Evolutionary conservation across 2,888 invertebrate species (phyloP).

Genomic region (Zelleria hepariella): DNA sequence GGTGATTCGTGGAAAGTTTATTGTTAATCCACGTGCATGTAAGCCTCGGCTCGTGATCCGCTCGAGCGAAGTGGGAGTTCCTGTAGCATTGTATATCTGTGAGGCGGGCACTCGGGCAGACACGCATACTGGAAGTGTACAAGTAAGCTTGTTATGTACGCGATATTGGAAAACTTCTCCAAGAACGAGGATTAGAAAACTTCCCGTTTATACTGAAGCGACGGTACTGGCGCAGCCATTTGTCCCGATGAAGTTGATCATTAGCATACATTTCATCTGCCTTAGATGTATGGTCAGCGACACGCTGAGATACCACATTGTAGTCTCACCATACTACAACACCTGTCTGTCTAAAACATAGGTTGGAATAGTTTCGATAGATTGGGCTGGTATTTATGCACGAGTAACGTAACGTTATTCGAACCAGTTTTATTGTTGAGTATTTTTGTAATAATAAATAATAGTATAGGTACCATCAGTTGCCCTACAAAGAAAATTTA

Average conservation of each 20-base stretch:
- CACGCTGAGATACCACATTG: background rate
- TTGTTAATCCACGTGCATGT: background rate
- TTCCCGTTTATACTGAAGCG: slow-evolving; percentile 30
- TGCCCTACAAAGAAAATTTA: too few species aligned
- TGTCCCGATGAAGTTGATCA: slow-evolving; percentile 25
- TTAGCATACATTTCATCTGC: too few species aligned
- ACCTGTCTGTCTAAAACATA: too few species aligned
- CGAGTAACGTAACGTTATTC: too few species aligned
- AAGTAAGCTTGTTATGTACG: slow-evolving; percentile 49
- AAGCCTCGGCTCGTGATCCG: slow-evolving; percentile 12
- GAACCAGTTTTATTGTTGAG: too few species aligned
- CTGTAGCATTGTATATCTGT: background rate
- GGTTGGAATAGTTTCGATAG: too few species aligned
- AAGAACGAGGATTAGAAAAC: slow-evolving; percentile 57
- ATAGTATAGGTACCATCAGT: too few species aligned
- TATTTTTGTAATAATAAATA: too few species aligned
- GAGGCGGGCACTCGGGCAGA: slow-evolving; percentile 16
- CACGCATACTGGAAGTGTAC: slow-evolving; percentile 12
- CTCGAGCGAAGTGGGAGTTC: slow-evolving; percentile 10
- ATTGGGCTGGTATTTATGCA: too few species aligned
- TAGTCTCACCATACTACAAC: background rate
- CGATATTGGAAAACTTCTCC: slow-evolving; percentile 53
- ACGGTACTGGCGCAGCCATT: slow-evolving; percentile 28
- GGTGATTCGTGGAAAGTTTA: too few species aligned
- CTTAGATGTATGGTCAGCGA: slow-evolving; percentile 3